phyloP scores from a whole-genome alignment of 2,888 invertebrate species.

The Xanthia icteritia region DNA sequence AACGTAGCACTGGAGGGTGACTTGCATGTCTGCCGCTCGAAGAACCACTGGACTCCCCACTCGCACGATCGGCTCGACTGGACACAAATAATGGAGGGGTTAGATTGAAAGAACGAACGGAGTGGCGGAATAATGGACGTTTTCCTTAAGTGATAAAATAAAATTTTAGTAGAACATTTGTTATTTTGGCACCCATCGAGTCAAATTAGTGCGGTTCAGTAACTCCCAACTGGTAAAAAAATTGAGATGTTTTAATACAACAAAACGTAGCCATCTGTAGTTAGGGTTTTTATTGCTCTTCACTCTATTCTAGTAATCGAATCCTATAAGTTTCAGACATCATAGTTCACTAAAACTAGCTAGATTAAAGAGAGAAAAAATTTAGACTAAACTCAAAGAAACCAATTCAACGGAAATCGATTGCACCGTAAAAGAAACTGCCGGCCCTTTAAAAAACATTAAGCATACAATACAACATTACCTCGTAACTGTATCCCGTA shows the following conservation, averaged over 20 bases:
- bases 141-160: conserved; percentile 48
- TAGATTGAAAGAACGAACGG: conserved; percentile 34
- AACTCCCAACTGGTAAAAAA: conserved; percentile 2
- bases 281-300: background rate
- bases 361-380: background rate
- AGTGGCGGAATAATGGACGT: conserved; percentile 30
- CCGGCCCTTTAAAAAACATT: conserved; percentile 37
- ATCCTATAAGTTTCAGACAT: background rate
- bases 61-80: conserved; percentile 96
- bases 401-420: conserved; percentile 37
- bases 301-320: background rate
- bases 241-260: background rate
- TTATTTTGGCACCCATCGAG: conserved; percentile 32
- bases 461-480: conserved; percentile 45
- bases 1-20: conserved; percentile 95
- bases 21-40: conserved; percentile 94
- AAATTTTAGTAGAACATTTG: conserved; percentile 37
- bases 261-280: background rate
- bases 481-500: conserved; percentile 46
- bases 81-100: conserved; percentile 54
- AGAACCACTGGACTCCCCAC: conserved; percentile 95
- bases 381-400: conserved; percentile 3
- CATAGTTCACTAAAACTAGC: background rate
- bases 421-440: conserved; percentile 42
- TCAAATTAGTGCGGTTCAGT: conserved; percentile 24